Evolutionary conservation across 2,888 invertebrate genomes (phyloP), one percentile per base, ranked within the genome.

Genomic region (Hybos culiciformis): DNA sequence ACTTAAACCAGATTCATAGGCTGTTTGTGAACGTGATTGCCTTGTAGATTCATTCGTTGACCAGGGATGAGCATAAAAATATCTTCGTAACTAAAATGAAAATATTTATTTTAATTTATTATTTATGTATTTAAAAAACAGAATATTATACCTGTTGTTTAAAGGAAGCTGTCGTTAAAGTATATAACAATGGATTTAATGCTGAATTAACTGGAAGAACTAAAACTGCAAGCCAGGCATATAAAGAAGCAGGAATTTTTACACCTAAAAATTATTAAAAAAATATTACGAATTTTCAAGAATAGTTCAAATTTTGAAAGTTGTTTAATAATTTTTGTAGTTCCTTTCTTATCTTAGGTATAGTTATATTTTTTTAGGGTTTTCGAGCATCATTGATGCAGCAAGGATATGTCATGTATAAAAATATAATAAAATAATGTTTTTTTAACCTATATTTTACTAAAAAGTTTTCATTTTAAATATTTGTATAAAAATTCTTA

Each of bases 121-220:
- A 26, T 26, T 26, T 5, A 5, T 3, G 12, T 5, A 29, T 29
- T 29, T 29, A 29, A 29, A n/a, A n/a, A 12, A 12, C 3, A 8
- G 3, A 12, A 12, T 2, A n/a, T 26, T 43, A 51, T 50, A 69
- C 68, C 59, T 75, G 75, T 56, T 74, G 74, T 54, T 72, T 73
- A 53, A 75, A 75, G 3, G 73, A 61, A 14, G 72, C 72, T 3
- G 75, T 76, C 3, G 75, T 75, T 37, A 76, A 53, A 0, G 76
- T 75, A 55, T 76, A 76, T 31, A 76, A 61, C n/a, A 76, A 66
- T 2, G 76, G 76, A 60, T 76, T 76, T 7, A 76, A 56, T 0
- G 75, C 75, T 2, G 74, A 75, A 56, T 76, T 76, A 4, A 77
- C 74, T 0, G 76, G 76, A 24, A 77, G 58, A 7, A 75, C 70